phyloP scores from a whole-genome alignment of 2,797 vertebrate genomes.

The Mycteria americana region DNA sequence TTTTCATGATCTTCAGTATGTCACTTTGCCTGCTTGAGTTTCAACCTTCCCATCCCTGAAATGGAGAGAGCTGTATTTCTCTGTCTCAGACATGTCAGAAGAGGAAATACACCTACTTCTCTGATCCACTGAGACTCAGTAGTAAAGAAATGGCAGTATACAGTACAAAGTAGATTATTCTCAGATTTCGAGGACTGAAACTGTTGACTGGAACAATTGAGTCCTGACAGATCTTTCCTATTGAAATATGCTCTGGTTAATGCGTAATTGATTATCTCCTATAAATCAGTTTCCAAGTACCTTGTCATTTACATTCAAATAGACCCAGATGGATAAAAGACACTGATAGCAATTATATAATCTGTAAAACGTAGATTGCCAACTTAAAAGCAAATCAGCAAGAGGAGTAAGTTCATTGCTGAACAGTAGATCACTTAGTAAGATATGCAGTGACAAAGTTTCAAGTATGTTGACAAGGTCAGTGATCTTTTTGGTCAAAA shows the following conservation, averaged over 20 bases:
- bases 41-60: not conserved
- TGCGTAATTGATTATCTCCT: not conserved
- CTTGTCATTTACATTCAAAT: not conserved
- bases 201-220: not conserved
- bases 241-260: not conserved
- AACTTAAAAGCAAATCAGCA: not conserved
- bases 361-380: not conserved
- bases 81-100: not conserved
- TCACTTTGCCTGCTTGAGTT: not conserved
- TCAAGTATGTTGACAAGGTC: not conserved
- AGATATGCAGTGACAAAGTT: not conserved
- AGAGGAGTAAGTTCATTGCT: not conserved
- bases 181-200: not conserved
- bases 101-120: not conserved
- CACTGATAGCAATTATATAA: not conserved
- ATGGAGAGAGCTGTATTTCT: not conserved
- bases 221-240: not conserved
- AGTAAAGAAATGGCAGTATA: not conserved
- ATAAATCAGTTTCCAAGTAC: not conserved
- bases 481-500: not conserved
- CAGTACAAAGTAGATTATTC: not conserved
- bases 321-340: not conserved
- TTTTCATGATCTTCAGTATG: not conserved
- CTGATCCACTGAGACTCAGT: not conserved
- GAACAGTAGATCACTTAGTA: not conserved